phyloP scores from a whole-genome alignment of 2,113 vertebrate genomes.

The Symphodus melops region DNA sequence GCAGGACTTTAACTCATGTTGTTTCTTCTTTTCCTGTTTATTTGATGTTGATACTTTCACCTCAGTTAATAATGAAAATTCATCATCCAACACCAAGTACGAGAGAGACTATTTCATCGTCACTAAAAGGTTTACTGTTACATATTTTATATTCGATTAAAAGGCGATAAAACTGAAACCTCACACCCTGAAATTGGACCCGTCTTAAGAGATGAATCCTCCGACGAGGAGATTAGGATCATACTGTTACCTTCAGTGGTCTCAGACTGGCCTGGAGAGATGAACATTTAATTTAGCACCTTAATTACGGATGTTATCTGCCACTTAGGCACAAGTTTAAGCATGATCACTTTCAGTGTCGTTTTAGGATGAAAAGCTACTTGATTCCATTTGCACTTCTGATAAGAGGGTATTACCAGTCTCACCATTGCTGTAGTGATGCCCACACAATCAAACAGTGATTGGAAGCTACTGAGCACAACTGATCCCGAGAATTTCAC shows the following conservation, averaged over 20 bases:
- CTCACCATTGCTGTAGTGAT: constrained; percentile 70
- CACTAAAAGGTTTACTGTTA: constrained; percentile 46
- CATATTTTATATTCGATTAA: constrained; percentile 63
- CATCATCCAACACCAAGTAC: constrained; percentile 11
- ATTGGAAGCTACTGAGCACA: constrained; percentile 80
- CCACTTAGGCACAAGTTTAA: constrained; percentile 78
- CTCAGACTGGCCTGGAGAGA: constrained; percentile 77
- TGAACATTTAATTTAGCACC: constrained; percentile 83
- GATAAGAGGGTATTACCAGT: constrained; percentile 84
- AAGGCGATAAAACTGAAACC: constrained; percentile 76
- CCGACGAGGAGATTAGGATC: constrained; percentile 77
- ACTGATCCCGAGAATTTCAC: constrained; percentile 83
- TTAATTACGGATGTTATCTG: constrained; percentile 85
- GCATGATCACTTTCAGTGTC: constrained; percentile 81
- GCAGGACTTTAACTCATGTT: no score
- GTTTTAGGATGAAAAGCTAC: constrained; percentile 80
- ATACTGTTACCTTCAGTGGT: constrained; percentile 77
- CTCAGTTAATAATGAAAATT: not conserved
- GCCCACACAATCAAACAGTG: constrained; percentile 79
- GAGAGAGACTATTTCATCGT: constrained; percentile 26
- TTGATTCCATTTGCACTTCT: constrained; percentile 78
- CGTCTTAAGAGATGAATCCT: constrained; percentile 67
- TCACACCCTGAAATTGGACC: constrained; percentile 81
- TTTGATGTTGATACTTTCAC: not conserved
- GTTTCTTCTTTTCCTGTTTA: not conserved